These are phyloP conservation scores for Drosophila fuyamai DNA, from an alignment of 1,140 invertebrate species.

Conservation along the genomic window DNA sequence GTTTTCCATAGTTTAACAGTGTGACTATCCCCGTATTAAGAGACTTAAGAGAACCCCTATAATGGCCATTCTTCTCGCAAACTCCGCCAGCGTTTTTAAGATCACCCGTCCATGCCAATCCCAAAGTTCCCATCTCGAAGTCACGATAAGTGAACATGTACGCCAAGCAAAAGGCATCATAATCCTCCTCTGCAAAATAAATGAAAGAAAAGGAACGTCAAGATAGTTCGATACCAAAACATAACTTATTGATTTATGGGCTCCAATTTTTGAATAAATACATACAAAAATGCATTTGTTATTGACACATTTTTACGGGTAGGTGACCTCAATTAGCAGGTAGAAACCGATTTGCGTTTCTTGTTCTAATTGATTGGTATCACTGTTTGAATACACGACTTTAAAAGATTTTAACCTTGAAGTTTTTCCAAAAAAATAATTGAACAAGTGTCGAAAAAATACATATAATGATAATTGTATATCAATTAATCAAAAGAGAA, in stretches of 20 bases:
- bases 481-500: not conserved
- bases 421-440: not conserved
- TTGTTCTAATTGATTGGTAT: conserved; percentile 11
- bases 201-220: not conserved
- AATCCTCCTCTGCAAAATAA: conserved; percentile 93
- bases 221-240: no score
- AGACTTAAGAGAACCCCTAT: conserved; percentile 97
- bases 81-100: conserved; percentile 97
- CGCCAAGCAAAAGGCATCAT: conserved; percentile 98
- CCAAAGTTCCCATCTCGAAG: conserved; percentile 99
- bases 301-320: conserved; percentile 2
- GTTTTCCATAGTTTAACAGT: conserved; percentile 98
- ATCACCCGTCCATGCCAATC: conserved; percentile 98
- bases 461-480: conserved; percentile 11
- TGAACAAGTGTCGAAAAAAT: conserved; percentile 1
- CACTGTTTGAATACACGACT: not conserved
- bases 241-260: not conserved
- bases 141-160: conserved; percentile 99
- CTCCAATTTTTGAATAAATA: not conserved
- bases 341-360: not conserved
- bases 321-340: not conserved
- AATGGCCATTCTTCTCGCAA: conserved; percentile 97
- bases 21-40: conserved; percentile 99
- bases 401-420: conserved; percentile 5
- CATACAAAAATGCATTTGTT: not conserved